Conservation (phyloP, 2,797 vertebrate genomes). For the Lophura swinhoii region DNA sequence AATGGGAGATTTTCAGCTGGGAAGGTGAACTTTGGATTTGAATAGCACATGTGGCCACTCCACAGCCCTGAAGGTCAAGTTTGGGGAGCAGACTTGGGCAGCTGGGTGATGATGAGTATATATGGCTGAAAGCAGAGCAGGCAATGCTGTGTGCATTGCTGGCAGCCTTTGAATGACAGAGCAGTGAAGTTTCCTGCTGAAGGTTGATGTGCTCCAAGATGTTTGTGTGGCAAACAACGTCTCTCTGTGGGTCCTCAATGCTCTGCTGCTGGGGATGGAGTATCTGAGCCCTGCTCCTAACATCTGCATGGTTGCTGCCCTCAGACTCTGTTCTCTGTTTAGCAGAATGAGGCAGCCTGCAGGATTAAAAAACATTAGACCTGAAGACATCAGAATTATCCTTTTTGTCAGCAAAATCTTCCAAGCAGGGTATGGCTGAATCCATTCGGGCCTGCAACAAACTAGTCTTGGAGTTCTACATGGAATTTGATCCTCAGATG, state of each 20-base stretch:
- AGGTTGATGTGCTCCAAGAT: neutral
- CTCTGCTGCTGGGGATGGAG: too few species aligned
- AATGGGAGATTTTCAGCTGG: neutral
- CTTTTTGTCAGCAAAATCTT: neutral
- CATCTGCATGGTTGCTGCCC: neutral
- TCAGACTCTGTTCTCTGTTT: fast-evolving
- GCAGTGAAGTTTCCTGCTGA: fast-evolving
- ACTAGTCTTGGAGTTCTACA: neutral
- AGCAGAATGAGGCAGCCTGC: neutral
- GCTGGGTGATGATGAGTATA: neutral
- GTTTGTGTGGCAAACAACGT: neutral
- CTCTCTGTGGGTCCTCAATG: too few species aligned
- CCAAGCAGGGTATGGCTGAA: neutral
- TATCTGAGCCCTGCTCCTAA: neutral
- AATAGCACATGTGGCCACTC: neutral
- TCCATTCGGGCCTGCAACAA: neutral
- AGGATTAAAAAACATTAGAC: neutral
- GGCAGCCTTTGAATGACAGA: neutral
- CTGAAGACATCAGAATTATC: neutral
- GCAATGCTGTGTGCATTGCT: neutral
- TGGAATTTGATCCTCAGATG: fast-evolving
- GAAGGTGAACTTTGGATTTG: neutral
- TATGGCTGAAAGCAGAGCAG: neutral
- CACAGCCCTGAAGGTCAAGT: neutral
- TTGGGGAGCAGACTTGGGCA: neutral